phyloP scores from a whole-genome alignment of 2,888 invertebrate species.

The Anthrax anthrax region DNA sequence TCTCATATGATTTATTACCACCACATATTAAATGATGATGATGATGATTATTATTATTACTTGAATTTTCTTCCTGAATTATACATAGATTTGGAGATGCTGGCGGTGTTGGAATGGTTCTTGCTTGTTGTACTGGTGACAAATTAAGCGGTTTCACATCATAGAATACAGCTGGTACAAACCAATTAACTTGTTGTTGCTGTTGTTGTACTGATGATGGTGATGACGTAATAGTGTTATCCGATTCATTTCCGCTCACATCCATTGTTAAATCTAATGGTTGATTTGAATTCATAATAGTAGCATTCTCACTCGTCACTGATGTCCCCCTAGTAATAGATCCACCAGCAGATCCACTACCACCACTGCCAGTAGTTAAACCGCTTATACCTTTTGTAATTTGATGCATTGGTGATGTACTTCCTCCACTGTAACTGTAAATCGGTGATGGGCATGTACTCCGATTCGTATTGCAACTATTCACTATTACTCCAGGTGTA shows the following conservation, averaged over 20 bases:
- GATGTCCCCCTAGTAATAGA: conserved; percentile 65
- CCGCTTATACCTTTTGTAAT: conserved; percentile 56
- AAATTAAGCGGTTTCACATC: conserved; percentile 32
- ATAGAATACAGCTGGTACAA: conserved; percentile 25
- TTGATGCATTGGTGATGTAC: conserved; percentile 49
- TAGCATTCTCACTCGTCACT: conserved; percentile 24
- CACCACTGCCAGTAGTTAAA: conserved; percentile 49
- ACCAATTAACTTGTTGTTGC: conserved; percentile 21
- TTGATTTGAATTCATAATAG: conserved; percentile 20
- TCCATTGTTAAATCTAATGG: conserved; percentile 34
- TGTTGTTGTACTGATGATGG: no score
- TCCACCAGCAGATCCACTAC: conserved; percentile 42
- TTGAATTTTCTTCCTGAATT: conserved; percentile 56
- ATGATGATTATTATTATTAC: no score
- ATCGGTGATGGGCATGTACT: conserved; percentile 41
- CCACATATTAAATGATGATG: conserved; percentile 27
- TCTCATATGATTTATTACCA: not conserved
- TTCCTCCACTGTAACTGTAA: conserved; percentile 28
- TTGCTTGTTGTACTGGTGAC: conserved; percentile 31
- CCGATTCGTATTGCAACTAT: conserved; percentile 18
- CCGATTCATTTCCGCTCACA: conserved; percentile 18
- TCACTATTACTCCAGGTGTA: no score
- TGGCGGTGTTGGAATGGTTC: conserved; percentile 33
- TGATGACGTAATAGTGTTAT: not conserved
- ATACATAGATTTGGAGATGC: conserved; percentile 47